Evolutionary conservation across 2,113 vertebrate species (phyloP).

Genomic region (Pelecanus crispus): DNA sequence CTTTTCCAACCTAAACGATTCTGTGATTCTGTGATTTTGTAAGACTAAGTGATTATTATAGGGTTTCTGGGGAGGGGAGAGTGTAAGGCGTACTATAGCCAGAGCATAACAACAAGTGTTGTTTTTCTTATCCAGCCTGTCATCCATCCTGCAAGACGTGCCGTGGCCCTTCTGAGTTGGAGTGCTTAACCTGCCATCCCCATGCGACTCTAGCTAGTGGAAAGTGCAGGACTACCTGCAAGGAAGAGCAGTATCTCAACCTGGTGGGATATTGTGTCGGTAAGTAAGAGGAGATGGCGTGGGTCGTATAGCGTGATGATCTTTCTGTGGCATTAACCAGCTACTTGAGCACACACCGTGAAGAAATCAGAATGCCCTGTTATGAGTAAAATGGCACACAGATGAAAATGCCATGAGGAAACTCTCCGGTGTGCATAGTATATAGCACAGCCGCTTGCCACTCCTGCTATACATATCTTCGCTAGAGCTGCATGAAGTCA

Average conservation of each 20-base stretch:
- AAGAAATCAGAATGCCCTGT: not conserved
- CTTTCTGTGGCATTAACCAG: not conserved
- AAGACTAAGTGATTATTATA: not conserved
- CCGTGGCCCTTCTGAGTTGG: constrained; percentile 64
- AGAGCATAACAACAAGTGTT: not conserved
- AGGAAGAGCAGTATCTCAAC: constrained; percentile 77
- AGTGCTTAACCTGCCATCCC: constrained; percentile 78
- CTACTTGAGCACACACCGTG: not conserved
- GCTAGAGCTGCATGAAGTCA: not conserved
- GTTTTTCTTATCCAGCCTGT: constrained; percentile 65
- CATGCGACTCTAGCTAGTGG: constrained; percentile 55
- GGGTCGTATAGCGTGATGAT: too few species aligned
- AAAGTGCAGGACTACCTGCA: constrained; percentile 75
- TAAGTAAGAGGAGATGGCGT: constrained; percentile 49
- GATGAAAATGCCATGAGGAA: not conserved
- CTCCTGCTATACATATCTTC: not conserved
- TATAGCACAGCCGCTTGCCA: not conserved
- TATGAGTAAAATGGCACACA: not conserved
- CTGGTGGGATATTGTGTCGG: constrained; percentile 78
- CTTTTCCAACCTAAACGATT: too few species aligned
- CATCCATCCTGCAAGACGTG: constrained; percentile 81
- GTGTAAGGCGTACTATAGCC: too few species aligned
- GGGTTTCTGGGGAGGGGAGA: not conserved
- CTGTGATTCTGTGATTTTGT: too few species aligned
- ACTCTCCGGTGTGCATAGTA: too few species aligned